Evolutionary conservation across 2,888 invertebrate genomes (phyloP).

Genomic region (Flexamia atlantica): DNA sequence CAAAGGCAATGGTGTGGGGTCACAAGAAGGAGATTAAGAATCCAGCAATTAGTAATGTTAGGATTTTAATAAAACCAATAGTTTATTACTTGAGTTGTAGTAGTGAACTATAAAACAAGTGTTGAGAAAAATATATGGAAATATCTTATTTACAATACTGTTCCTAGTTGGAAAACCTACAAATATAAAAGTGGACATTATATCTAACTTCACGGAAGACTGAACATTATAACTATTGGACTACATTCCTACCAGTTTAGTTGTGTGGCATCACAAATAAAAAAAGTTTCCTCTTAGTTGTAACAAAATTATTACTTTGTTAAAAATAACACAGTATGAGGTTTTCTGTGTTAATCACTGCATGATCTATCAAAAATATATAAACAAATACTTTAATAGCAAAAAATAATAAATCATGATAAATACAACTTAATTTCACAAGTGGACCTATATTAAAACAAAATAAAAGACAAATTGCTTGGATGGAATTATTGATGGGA

Average conservation of each 20-base stretch:
- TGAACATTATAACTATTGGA: slow-evolving; percentile 9
- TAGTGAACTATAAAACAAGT: slow-evolving; percentile 38
- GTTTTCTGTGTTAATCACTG: no score
- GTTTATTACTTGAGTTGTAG: slow-evolving; percentile 38
- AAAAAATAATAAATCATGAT: no score
- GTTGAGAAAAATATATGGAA: slow-evolving; percentile 42
- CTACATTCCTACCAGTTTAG: not conserved
- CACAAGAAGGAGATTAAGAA: not conserved
- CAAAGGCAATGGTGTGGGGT: no score
- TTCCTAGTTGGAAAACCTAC: not conserved
- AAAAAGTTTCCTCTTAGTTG: no score
- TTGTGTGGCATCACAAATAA: not conserved
- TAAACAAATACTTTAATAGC: no score
- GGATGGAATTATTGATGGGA: no score
- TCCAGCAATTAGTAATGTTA: not conserved
- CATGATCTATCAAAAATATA: no score
- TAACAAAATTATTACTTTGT: no score
- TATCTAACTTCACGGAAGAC: slow-evolving; percentile 27
- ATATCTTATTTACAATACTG: slow-evolving; percentile 41
- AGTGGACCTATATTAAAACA: no score
- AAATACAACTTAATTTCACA: no score
- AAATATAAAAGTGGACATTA: slow-evolving; percentile 33
- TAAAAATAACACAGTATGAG: no score
- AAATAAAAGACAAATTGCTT: no score
- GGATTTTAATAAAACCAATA: slow-evolving; percentile 22